Evolutionary conservation across 2,113 vertebrate genomes (phyloP).

Genomic region (Cynoglossus semilaevis): DNA sequence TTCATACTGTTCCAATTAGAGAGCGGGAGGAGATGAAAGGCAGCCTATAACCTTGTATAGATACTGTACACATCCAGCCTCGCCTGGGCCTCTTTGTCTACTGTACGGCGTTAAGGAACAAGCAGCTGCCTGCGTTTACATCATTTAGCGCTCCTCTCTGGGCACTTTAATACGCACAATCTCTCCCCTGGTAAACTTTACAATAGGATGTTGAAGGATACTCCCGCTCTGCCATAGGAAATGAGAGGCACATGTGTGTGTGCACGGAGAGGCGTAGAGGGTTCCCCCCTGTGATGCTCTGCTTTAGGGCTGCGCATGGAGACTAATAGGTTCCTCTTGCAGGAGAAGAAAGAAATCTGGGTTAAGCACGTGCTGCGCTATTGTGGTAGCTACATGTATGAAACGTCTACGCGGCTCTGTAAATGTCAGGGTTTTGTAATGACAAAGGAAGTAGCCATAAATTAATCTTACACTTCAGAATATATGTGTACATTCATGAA

Average conservation of each 20-base stretch:
- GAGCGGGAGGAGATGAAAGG: slow-evolving; percentile 88
- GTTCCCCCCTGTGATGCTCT: slow-evolving; percentile 53
- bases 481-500: no score
- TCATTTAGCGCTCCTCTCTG: slow-evolving; percentile 78
- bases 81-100: slow-evolving; percentile 84
- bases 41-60: slow-evolving; percentile 88
- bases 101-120: slow-evolving; percentile 81
- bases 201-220: slow-evolving; percentile 79
- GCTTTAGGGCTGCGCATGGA: slow-evolving; percentile 63
- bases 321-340: slow-evolving; percentile 74
- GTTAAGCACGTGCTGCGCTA: slow-evolving; percentile 61
- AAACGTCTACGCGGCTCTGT: no score
- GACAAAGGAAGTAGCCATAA: no score
- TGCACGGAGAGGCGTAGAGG: slow-evolving; percentile 30
- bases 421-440: no score
- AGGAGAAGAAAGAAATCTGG: slow-evolving; percentile 45
- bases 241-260: slow-evolving; percentile 74
- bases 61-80: slow-evolving; percentile 83
- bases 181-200: slow-evolving; percentile 85
- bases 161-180: slow-evolving; percentile 83
- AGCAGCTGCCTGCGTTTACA: slow-evolving; percentile 92
- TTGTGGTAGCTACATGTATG: slow-evolving; percentile 38
- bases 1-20: slow-evolving; percentile 95
- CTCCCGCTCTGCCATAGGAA: slow-evolving; percentile 85
- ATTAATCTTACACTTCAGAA: no score